Evolutionary conservation across 1,140 invertebrate genomes (phyloP).

Genomic region (Batillaria attramentaria): DNA sequence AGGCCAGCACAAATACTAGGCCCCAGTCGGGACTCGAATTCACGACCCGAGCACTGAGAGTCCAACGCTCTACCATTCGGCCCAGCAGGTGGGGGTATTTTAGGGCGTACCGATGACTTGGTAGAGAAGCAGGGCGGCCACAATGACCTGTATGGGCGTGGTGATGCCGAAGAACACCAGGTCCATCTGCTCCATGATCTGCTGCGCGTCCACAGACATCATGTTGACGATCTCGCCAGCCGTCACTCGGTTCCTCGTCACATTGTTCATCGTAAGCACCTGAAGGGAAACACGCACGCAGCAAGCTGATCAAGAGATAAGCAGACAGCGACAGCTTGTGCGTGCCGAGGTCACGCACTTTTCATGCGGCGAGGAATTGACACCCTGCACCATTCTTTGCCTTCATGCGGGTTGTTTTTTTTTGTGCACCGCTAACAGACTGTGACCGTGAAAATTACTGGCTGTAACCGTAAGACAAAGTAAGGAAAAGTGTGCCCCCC

Average conservation of each 20-base stretch:
- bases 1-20: no score
- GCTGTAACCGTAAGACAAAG: no score
- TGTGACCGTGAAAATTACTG: no score
- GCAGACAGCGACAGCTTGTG: neutral
- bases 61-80: no score
- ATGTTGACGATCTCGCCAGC: constrained; percentile 75
- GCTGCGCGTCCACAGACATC: constrained; percentile 71
- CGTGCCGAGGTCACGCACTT: neutral
- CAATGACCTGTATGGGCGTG: constrained; percentile 64
- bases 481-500: no score
- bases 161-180: constrained; percentile 75
- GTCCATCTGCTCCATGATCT: constrained; percentile 57
- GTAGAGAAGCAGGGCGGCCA: constrained; percentile 71
- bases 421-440: no score
- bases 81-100: neutral
- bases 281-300: constrained; percentile 17
- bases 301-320: neutral
- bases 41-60: no score
- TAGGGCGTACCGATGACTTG: constrained; percentile 72
- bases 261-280: constrained; percentile 41
- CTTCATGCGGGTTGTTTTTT: no score
- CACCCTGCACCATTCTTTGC: no score
- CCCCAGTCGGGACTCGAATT: no score
- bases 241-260: constrained; percentile 64
- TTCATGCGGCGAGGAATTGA: neutral